Evolutionary conservation across 2,113 vertebrate species (phyloP), one percentile per base, ranked within the genome.

Genomic region (Connochaetes taurinus): DNA sequence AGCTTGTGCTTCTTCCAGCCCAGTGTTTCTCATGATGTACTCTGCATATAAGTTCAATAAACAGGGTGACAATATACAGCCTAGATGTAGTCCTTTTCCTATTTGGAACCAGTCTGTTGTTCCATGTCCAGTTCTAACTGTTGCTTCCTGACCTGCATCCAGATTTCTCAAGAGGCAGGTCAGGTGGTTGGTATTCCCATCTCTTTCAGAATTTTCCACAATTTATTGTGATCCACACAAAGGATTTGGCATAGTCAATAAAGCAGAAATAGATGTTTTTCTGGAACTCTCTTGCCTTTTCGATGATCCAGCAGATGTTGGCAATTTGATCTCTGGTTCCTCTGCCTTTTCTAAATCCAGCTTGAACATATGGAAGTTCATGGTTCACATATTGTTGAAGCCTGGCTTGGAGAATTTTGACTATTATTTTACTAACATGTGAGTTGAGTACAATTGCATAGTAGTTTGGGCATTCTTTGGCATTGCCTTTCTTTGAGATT

Each of bases 291-390:
- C 62, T n/a, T 67, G 33, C 33, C 2, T n/a, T 67, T 67, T 67
- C 0, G 0, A 67, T 19, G 33, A 19, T 67, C 4, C 4, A 2
- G 33, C 16, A 7, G 62, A 67, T n/a, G 33, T 67, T 67, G 62
- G 33, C 4, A 67, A n/a, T 67, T 67, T n/a, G 62, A 67, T 9
- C 33, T 67, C 62, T 67, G 62, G 16, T n/a, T 67, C 7, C 62
- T 67, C 16, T 67, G 62, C 33, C 62, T 67, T 67, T 67, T 67
- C 33, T 67, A 67, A 67, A 67, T 2, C 62, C 62, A 67, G 16
- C 62, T 67, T 19, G 62, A 67, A 67, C 16, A 67, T 19, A 4
- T 19, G 33, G 62, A 19, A 67, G 62, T 67, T 67, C 16, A n/a
- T 4, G 8, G 62, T 17, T n/a, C 62, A 64, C 7, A 0, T 64